Conservation (phyloP, 2,797 vertebrate species). For the Artibeus lituratus region DNA sequence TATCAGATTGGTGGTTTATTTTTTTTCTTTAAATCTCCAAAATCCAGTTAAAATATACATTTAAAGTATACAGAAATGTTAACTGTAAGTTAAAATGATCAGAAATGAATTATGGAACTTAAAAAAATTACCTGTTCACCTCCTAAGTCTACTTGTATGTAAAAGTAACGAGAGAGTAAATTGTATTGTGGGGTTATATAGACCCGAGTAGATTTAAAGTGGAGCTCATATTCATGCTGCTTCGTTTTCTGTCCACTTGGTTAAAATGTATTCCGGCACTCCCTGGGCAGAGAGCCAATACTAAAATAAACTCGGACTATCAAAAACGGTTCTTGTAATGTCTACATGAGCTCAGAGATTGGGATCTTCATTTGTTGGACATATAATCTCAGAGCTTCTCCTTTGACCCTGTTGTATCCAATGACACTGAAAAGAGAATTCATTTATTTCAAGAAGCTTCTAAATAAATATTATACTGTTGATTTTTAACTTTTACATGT, state of each 20-base stretch:
- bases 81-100: background rate
- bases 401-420: constrained; percentile 46
- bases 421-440: background rate
- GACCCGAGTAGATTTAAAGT: constrained; percentile 64
- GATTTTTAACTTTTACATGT: constrained; percentile 6
- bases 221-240: constrained; percentile 54
- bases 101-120: background rate
- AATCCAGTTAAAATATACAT: constrained; percentile 37
- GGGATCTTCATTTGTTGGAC: constrained; percentile 47
- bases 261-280: constrained; percentile 69
- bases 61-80: background rate
- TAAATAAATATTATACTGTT: constrained; percentile 14
- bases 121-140: background rate
- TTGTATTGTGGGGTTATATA: constrained; percentile 54
- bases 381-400: background rate
- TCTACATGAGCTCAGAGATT: constrained; percentile 48
- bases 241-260: constrained; percentile 63
- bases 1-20: background rate
- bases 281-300: constrained; percentile 69
- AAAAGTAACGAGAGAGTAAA: constrained; percentile 50
- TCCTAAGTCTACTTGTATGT: constrained; percentile 35
- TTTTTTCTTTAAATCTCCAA: constrained; percentile 1
- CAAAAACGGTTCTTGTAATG: constrained; percentile 57
- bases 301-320: constrained; percentile 56
- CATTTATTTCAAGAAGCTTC: background rate